phyloP scores from a whole-genome alignment of 2,888 invertebrate genomes.

The Papilio demoleus region DNA sequence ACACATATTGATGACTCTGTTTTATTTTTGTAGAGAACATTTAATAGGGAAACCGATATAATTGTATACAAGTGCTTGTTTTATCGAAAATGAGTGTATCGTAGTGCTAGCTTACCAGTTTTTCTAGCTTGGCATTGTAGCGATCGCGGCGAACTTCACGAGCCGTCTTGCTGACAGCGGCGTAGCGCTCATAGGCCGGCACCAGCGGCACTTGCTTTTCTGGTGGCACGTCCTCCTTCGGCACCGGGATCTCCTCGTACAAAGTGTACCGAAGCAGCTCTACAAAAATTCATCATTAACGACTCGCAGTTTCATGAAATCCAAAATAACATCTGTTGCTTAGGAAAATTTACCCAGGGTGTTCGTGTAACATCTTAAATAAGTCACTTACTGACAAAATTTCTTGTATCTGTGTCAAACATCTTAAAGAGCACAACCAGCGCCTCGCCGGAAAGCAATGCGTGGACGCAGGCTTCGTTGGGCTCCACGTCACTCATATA shows the following conservation, averaged over 20 bases:
- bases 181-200: slow-evolving; percentile 74
- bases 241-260: slow-evolving; percentile 73
- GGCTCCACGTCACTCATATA: slow-evolving; percentile 78
- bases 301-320: background rate
- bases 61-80: too few relatives aligned
- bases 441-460: slow-evolving; percentile 61
- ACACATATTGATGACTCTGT: too few relatives aligned
- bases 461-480: slow-evolving; percentile 72
- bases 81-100: background rate
- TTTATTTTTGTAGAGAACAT: too few relatives aligned
- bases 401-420: slow-evolving; percentile 63
- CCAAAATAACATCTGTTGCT: background rate
- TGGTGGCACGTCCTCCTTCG: slow-evolving; percentile 71
- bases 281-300: slow-evolving; percentile 42
- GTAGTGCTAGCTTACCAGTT: slow-evolving; percentile 55
- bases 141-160: slow-evolving; percentile 70
- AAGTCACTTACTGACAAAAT: slow-evolving; percentile 68
- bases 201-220: slow-evolving; percentile 72
- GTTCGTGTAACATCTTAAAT: background rate
- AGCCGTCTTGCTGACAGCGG: slow-evolving; percentile 69
- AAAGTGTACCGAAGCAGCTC: slow-evolving; percentile 66
- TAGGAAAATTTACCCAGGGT: too few relatives aligned
- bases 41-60: too few relatives aligned
- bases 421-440: slow-evolving; percentile 74
- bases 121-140: slow-evolving; percentile 64